Evolutionary conservation across 1,140 invertebrate genomes (phyloP).

Genomic region (Pogonomyrmex barbatus): DNA sequence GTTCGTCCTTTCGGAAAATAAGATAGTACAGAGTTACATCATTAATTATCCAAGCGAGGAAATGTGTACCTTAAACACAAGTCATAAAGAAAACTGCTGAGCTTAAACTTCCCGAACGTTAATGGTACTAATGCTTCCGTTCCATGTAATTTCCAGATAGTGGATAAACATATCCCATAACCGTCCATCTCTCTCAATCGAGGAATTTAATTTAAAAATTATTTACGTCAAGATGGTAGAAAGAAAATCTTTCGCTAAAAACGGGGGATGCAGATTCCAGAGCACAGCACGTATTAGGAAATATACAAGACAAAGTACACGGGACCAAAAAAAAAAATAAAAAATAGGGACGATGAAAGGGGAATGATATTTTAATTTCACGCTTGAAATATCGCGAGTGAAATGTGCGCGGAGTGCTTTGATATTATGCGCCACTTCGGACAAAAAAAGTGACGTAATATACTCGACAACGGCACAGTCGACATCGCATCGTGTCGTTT

Average conservation of each 20-base stretch:
- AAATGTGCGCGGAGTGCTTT: constrained; percentile 36
- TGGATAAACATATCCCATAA: not conserved
- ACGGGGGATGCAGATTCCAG: not conserved
- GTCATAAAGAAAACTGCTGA: not conserved
- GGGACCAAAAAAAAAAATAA: not conserved
- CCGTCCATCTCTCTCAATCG: not conserved
- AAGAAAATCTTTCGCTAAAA: constrained; percentile 18
- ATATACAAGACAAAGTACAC: not conserved
- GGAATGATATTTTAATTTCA: constrained; percentile 52
- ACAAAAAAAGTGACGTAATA: constrained; percentile 6
- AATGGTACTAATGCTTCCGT: not conserved
- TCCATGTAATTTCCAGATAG: not conserved
- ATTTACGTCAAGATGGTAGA: not conserved
- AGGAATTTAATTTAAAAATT: constrained; percentile 9
- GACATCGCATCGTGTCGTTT: constrained; percentile 20
- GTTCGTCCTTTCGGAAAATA: not conserved
- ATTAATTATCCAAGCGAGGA: not conserved
- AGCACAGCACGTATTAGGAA: not conserved
- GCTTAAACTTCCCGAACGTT: not conserved
- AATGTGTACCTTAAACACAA: not conserved
- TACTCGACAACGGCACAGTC: constrained; percentile 5
- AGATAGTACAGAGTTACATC: not conserved
- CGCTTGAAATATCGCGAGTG: constrained; percentile 38
- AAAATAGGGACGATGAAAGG: not conserved
- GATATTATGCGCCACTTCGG: constrained; percentile 48